Evolutionary conservation across 2,113 vertebrate genomes (phyloP).

Genomic region (Megalops atlanticus): DNA sequence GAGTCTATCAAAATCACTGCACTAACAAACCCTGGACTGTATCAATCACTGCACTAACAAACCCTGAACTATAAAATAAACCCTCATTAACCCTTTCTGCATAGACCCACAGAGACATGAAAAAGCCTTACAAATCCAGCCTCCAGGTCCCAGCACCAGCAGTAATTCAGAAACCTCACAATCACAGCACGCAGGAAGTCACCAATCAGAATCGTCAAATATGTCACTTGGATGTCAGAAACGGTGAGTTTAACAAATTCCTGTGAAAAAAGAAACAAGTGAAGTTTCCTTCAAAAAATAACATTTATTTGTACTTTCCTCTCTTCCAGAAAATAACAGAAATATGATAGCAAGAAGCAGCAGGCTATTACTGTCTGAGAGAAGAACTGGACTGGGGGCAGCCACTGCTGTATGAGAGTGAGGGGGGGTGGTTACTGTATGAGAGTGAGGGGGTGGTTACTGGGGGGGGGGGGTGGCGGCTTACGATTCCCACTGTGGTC

Average conservation of each 20-base stretch:
- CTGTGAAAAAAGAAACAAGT: slow-evolving; percentile 61
- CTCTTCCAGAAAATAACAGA: no score
- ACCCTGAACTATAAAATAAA: no score
- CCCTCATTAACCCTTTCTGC: no score
- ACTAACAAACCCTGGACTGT: no score
- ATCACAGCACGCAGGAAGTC: slow-evolving; percentile 93
- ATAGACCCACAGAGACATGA: background rate
- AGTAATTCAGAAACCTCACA: slow-evolving; percentile 96
- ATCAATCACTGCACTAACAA: no score
- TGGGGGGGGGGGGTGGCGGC: background rate
- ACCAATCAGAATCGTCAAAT: slow-evolving; percentile 91
- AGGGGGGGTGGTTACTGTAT: no score
- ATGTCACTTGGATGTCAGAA: slow-evolving; percentile 95
- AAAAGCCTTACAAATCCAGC: slow-evolving; percentile 89
- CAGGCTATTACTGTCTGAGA: no score
- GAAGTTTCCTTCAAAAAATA: background rate
- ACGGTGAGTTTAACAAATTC: slow-evolving; percentile 94
- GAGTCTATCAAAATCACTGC: no score
- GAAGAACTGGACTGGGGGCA: no score
- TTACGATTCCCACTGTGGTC: slow-evolving; percentile 93
- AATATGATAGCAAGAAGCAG: no score
- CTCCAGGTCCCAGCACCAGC: slow-evolving; percentile 99
- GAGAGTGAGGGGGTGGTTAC: no score
- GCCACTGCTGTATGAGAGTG: no score
- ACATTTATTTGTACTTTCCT: background rate